A percentile compares a stretch with the other conserved stretches of the same genome.
Evolutionary conservation across 2,113 vertebrate genomes (phyloP).

Genomic region (Lathamus discolor): DNA sequence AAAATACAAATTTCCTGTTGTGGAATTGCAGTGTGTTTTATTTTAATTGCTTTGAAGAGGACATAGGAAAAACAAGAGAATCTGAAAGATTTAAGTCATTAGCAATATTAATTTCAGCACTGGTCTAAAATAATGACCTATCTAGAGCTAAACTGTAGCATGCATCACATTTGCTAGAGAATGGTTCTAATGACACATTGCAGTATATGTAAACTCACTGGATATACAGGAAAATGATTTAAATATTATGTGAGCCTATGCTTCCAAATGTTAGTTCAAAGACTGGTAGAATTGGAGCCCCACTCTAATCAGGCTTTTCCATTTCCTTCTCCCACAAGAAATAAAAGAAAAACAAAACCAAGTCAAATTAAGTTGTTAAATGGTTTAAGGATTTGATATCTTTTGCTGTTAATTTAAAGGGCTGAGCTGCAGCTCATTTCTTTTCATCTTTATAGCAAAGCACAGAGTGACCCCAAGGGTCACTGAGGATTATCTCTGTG

Average conservation of each 20-base stretch:
- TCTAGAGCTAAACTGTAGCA: not conserved
- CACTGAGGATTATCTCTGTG: conserved; percentile 21
- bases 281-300: conserved; percentile 12
- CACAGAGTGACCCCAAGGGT: conserved; percentile 46
- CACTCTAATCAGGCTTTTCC: not conserved
- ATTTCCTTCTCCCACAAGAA: conserved; percentile 28
- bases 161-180: not conserved
- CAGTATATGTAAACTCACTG: not conserved
- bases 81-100: not conserved
- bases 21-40: not conserved
- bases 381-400: conserved; percentile 53
- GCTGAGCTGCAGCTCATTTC: conserved; percentile 50
- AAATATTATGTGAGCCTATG: conserved; percentile 26
- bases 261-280: conserved; percentile 53
- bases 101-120: not conserved
- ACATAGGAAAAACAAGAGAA: not conserved
- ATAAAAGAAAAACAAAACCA: conserved; percentile 54
- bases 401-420: conserved; percentile 62
- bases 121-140: not conserved
- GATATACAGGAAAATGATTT: conserved; percentile 30
- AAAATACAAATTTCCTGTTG: not conserved
- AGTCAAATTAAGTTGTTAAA: conserved; percentile 69
- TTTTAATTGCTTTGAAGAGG: not conserved
- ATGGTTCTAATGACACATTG: not conserved
- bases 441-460: conserved; percentile 63